Percentiles rank a stretch among this genome's conserved stretches.
phyloP scores from a whole-genome alignment of 2,888 invertebrate species.

The Agrochola litura region DNA sequence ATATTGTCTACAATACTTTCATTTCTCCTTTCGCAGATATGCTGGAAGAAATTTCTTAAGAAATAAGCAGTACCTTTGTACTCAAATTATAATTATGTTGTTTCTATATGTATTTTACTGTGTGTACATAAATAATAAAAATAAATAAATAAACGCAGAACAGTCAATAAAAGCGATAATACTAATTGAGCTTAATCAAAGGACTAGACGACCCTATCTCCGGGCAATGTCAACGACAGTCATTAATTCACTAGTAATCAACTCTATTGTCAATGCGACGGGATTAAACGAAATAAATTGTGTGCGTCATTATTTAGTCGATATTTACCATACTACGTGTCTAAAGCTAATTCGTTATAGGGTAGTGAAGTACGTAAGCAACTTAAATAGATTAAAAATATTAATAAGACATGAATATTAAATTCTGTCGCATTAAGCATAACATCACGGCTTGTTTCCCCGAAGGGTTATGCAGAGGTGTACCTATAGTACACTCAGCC shows the following conservation, averaged over 20 bases:
- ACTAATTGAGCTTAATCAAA: slow-evolving; percentile 51
- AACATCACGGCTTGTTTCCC: no score
- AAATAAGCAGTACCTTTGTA: no score
- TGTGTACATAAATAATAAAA: no score
- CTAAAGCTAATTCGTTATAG: neutral
- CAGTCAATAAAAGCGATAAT: slow-evolving; percentile 16
- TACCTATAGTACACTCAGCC: no score
- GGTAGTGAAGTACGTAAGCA: neutral
- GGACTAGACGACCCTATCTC: slow-evolving; percentile 44
- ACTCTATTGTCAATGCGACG: slow-evolving; percentile 32
- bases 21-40: no score
- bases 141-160: slow-evolving; percentile 5
- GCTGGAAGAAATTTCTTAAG: no score
- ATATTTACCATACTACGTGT: slow-evolving; percentile 10
- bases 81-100: no score
- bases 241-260: slow-evolving; percentile 52
- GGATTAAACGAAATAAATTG: slow-evolving; percentile 38
- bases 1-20: no score
- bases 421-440: neutral
- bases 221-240: slow-evolving; percentile 27
- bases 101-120: no score
- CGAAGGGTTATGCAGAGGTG: no score
- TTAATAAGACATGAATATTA: neutral
- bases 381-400: slow-evolving; percentile 17
- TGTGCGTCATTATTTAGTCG: slow-evolving; percentile 28